phyloP scores from a whole-genome alignment of 2,797 vertebrate species.

The Sternarchorhynchus goeldii region DNA sequence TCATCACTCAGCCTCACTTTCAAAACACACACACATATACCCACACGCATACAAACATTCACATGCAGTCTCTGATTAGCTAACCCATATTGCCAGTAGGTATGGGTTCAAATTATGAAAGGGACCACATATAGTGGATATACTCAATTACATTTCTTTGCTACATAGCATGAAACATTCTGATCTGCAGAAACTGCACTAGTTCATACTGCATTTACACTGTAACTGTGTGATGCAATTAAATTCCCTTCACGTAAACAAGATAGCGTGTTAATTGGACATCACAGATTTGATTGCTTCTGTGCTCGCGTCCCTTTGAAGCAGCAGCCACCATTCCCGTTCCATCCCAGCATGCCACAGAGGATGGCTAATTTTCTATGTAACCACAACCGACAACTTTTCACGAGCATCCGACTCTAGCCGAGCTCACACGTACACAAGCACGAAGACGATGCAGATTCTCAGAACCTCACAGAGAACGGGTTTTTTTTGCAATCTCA shows the following conservation, averaged over 20 bases:
- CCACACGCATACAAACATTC: constrained; percentile 8
- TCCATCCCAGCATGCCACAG: constrained; percentile 34
- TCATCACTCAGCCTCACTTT: constrained; percentile 8
- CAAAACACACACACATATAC: constrained; percentile 12
- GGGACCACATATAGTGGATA: background rate
- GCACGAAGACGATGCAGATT: background rate
- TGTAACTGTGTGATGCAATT: constrained; percentile 52
- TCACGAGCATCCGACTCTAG: constrained; percentile 1
- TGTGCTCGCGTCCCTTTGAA: constrained; percentile 50
- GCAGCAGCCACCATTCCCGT: constrained; percentile 24
- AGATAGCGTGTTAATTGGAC: constrained; percentile 57
- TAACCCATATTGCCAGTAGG: constrained; percentile 2
- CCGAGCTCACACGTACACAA: constrained; percentile 28
- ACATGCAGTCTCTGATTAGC: constrained; percentile 5
- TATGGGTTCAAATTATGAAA: background rate
- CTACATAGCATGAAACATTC: background rate
- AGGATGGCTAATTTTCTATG: constrained; percentile 24
- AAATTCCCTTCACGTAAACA: constrained; percentile 48
- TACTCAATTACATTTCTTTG: background rate
- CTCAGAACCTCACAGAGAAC: background rate
- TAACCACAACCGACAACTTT: background rate
- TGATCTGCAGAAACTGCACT: constrained; percentile 13
- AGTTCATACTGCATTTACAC: constrained; percentile 31
- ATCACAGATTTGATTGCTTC: constrained; percentile 47
- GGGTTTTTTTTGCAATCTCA: background rate